These are phyloP conservation scores for Monoplex corrugatus DNA, from an alignment of 2,888 invertebrate species.

Conservation along the genomic window DNA sequence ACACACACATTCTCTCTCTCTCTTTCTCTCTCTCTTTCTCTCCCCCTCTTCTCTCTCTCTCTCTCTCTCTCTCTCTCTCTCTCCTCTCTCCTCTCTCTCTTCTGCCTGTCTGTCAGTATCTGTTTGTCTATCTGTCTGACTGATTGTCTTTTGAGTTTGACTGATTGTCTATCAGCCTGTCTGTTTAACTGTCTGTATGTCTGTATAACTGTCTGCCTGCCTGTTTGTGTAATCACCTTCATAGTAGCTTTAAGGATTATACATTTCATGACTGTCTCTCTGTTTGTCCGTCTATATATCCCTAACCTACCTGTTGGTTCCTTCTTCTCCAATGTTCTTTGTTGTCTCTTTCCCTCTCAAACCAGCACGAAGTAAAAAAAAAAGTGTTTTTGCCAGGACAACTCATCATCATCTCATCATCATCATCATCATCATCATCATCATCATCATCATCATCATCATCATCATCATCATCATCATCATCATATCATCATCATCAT, in stretches of 20 bases:
- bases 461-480: too few relatives aligned
- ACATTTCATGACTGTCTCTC: too few relatives aligned
- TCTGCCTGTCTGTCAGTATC: neutral
- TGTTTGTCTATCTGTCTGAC: neutral
- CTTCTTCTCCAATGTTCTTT: neutral
- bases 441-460: too few relatives aligned
- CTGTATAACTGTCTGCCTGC: neutral
- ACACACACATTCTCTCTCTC: neutral
- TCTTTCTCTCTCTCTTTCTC: neutral
- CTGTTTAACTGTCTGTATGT: neutral
- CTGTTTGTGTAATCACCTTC: conserved; percentile 14
- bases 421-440: too few relatives aligned
- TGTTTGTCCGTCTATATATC: neutral
- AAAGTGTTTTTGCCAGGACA: too few relatives aligned
- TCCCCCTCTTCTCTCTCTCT: neutral
- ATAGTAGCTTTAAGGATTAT: too few relatives aligned
- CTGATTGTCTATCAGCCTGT: neutral
- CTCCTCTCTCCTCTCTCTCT: neutral
- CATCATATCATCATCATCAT: too few relatives aligned
- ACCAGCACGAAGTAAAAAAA: neutral
- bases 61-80: conserved; percentile 23
- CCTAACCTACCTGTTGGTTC: neutral
- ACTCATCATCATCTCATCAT: too few relatives aligned
- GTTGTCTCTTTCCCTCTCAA: neutral
- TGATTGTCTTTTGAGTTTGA: neutral